Percentiles rank a stretch among this genome's conserved stretches.
These are phyloP conservation scores for Camelus bactrianus DNA, from an alignment of 2,113 vertebrate genomes.

Conservation along the genomic window DNA sequence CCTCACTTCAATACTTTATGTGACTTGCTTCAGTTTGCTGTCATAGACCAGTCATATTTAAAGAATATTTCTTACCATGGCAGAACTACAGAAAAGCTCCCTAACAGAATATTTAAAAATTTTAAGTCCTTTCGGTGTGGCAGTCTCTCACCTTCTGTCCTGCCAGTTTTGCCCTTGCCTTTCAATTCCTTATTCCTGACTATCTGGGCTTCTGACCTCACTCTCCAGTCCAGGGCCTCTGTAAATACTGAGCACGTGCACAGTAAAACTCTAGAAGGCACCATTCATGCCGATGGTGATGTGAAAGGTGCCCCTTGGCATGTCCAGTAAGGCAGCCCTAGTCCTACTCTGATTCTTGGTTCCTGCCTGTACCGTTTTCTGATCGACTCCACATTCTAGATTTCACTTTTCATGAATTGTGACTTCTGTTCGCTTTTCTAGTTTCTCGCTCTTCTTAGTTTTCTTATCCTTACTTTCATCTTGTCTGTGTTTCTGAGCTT, in stretches of 20 bases:
- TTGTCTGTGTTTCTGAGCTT: constrained; percentile 6
- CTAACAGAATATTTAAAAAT: background rate
- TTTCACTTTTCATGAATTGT: background rate
- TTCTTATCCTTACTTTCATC: constrained; percentile 18
- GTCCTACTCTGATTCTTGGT: background rate
- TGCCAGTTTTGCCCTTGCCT: background rate
- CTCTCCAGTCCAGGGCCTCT: background rate
- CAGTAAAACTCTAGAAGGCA: background rate
- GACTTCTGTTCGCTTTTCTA: background rate
- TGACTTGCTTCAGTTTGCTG: background rate
- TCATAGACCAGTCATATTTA: background rate
- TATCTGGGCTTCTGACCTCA: background rate
- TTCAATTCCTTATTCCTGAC: background rate
- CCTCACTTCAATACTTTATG: background rate
- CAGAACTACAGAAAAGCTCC: background rate
- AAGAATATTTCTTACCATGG: background rate
- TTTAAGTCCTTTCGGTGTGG: background rate
- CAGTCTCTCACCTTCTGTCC: background rate
- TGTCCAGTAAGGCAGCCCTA: background rate
- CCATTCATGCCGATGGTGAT: background rate
- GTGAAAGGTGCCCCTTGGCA: background rate
- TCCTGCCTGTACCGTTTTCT: background rate
- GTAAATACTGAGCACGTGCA: background rate
- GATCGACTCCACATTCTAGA: background rate
- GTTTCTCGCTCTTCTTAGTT: constrained; percentile 48